phyloP scores from a whole-genome alignment of 2,113 vertebrate species.

The Dasyprocta punctata region DNA sequence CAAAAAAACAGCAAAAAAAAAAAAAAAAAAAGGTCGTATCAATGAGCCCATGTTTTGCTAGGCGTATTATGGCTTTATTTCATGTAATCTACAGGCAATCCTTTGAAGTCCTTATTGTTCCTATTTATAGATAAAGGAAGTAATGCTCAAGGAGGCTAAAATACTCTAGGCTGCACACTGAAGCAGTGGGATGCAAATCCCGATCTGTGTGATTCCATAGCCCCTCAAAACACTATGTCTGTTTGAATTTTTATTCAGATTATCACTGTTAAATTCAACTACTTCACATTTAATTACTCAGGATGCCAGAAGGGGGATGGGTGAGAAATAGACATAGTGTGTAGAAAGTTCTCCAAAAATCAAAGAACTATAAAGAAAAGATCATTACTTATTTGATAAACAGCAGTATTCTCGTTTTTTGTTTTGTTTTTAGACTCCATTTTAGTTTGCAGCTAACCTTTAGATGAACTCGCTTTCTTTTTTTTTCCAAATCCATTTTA shows the following conservation, averaged over 20 bases:
- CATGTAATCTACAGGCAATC: slow-evolving; percentile 56
- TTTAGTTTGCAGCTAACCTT: too few species aligned
- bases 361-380: neutral
- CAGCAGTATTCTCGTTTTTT: neutral
- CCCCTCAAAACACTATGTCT: neutral
- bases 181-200: slow-evolving; percentile 10
- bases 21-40: neutral
- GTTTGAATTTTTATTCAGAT: slow-evolving; percentile 43
- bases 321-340: neutral
- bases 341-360: slow-evolving; percentile 52
- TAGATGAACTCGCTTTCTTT: too few species aligned
- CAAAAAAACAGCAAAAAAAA: too few species aligned
- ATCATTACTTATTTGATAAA: slow-evolving; percentile 44
- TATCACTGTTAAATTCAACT: neutral
- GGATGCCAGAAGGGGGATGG: neutral
- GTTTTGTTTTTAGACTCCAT: too few species aligned
- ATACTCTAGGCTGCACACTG: neutral
- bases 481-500: too few species aligned
- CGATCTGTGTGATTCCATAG: slow-evolving; percentile 20
- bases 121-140: slow-evolving; percentile 71
- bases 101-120: slow-evolving; percentile 50
- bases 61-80: slow-evolving; percentile 50
- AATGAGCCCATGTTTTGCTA: neutral
- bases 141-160: slow-evolving; percentile 36
- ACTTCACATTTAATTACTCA: slow-evolving; percentile 46